A percentile compares a stretch with the other conserved stretches of the same genome.
phyloP scores from a whole-genome alignment of 2,113 vertebrate genomes.

The Upupa epops region DNA sequence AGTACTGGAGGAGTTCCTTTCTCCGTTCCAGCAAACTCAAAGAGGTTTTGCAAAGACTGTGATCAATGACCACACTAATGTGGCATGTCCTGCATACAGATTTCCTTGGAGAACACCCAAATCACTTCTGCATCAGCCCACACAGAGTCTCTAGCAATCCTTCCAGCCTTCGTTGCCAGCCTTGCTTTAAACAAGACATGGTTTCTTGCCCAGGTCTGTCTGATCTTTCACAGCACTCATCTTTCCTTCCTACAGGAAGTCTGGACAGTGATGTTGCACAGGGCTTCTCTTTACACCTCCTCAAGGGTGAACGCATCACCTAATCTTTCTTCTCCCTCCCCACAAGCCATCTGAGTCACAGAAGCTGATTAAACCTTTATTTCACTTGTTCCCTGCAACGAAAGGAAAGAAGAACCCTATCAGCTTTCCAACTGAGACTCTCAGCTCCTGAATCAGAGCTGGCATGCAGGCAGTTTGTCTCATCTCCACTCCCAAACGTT shows the following conservation, averaged over 20 bases:
- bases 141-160: neutral
- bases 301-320: neutral
- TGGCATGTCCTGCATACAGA: rapidly evolving
- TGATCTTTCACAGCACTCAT: no score
- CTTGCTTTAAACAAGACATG: neutral
- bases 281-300: neutral
- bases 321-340: neutral
- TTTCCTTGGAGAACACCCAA: neutral
- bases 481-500: neutral
- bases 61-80: neutral
- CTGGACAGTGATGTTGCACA: neutral
- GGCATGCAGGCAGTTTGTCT: neutral
- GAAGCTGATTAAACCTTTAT: neutral
- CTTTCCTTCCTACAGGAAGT: neutral
- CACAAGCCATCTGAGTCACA: neutral
- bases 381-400: neutral
- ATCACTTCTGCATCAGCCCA: neutral
- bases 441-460: neutral
- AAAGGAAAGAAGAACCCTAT: neutral
- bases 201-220: neutral
- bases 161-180: neutral
- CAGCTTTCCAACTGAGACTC: neutral
- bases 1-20: rapidly evolving
- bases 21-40: neutral
- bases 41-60: neutral